phyloP scores from a whole-genome alignment of 2,113 vertebrate species.

The Garra rufa region DNA sequence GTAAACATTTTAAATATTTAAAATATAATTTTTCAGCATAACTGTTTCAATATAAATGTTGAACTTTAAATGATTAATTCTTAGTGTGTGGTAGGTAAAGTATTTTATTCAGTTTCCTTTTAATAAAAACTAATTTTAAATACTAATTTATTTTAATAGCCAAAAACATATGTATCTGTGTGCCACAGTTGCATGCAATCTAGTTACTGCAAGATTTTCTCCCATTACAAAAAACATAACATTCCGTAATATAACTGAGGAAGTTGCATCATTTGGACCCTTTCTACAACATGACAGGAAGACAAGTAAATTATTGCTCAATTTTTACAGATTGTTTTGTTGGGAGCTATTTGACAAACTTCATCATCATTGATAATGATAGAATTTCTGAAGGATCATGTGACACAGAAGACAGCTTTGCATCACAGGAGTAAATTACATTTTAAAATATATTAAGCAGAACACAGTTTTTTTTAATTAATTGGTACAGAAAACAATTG shows the following conservation, averaged over 20 bases:
- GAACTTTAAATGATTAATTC: too few relatives aligned
- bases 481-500: too few relatives aligned
- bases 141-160: background rate
- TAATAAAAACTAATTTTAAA: background rate
- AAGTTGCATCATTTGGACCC: background rate
- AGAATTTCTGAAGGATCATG: background rate
- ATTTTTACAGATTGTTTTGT: background rate
- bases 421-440: background rate
- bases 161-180: background rate
- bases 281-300: background rate
- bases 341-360: background rate
- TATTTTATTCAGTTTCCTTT: background rate
- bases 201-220: background rate
- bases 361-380: too few relatives aligned
- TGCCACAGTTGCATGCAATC: background rate
- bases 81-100: background rate
- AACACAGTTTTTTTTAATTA: too few relatives aligned
- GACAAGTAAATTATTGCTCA: background rate
- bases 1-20: too few relatives aligned
- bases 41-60: too few relatives aligned
- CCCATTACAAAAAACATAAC: background rate
- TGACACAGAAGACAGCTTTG: background rate
- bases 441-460: background rate
- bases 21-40: too few relatives aligned
- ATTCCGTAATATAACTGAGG: background rate